Evolutionary conservation across 2,797 vertebrate species (phyloP), one percentile per base, ranked within the genome.

Genomic region (Sus cebifrons): DNA sequence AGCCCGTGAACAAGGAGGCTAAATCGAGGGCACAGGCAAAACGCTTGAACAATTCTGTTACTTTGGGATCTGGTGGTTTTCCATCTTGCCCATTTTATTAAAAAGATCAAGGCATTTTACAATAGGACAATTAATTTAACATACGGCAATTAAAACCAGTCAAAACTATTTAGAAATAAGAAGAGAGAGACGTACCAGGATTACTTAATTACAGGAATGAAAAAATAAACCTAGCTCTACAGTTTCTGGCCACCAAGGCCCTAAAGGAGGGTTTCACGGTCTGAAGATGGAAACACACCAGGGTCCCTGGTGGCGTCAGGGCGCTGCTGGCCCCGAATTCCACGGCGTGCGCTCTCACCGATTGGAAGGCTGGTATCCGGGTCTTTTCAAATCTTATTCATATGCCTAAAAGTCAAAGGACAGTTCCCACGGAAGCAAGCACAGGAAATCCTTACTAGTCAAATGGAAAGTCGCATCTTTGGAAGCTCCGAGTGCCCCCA

Each of bases 191-290:
- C 17, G 29, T 81, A 40, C 20, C 18, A 23, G 68, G 18, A 25
- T 49, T 27, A 44, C 27, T 89, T 83, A n/a, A 86, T 75, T 67
- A 86, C 9, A 95, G 49, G 84, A 95, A 64, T 60, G 56, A 86
- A 89, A 73, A 49, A 49, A n/a, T 18, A 27, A 86, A 67, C n/a
- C 60, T 32, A 54, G n/a, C 32, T 74, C 23, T 65, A 54, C 82
- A 58, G 52, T 60, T 49, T 64, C 62, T 13, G 29, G 84, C 44
- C 40, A 64, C 6, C 17, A 60, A 44, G 58, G 9, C 32, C 78
- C 87, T 32, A 10, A 83, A 84, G 65, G 11, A 73, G 6, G 6
- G 12, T 10, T 29, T 18, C 68, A 4, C 2, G 2, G 18, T 74
- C 40, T n/a, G 79, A 27, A 54, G 17, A 14, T 29, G 12, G 23